Conservation (phyloP, 2,797 vertebrate species). For the Discoglossus pictus region DNA sequence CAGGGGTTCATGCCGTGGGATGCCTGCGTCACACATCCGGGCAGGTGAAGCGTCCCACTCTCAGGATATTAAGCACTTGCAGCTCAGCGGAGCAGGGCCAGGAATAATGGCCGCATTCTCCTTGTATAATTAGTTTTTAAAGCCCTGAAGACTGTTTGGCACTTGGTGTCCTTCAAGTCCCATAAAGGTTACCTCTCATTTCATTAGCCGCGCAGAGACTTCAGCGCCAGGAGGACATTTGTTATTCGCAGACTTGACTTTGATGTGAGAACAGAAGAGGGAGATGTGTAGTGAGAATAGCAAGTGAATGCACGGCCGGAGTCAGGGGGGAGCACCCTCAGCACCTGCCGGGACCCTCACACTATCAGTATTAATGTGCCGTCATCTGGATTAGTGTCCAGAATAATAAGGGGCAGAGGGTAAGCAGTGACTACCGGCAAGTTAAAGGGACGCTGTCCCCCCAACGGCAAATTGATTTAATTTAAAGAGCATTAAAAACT, state of each 20-base stretch:
- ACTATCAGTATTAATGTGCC: slow-evolving; percentile 29
- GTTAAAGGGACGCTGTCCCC: too few species aligned
- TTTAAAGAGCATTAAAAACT: too few species aligned
- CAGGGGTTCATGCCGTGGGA: slow-evolving; percentile 8
- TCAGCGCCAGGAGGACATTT: slow-evolving; percentile 54
- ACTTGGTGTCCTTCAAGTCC: slow-evolving; percentile 58
- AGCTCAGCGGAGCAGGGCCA: slow-evolving; percentile 49
- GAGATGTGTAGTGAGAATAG: slow-evolving; percentile 38
- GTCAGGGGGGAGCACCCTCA: neutral
- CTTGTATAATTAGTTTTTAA: slow-evolving; percentile 65
- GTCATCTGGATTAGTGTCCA: neutral
- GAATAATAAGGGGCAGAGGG: too few species aligned
- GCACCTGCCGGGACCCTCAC: slow-evolving; percentile 7
- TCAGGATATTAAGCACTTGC: slow-evolving; percentile 51
- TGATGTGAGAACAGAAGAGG: slow-evolving; percentile 37
- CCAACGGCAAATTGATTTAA: too few species aligned
- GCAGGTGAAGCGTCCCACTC: slow-evolving; percentile 41
- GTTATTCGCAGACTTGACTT: slow-evolving; percentile 61
- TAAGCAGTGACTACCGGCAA: too few species aligned
- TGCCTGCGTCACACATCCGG: slow-evolving; percentile 28
- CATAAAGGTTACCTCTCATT: slow-evolving; percentile 62
- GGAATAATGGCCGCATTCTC: slow-evolving; percentile 54
- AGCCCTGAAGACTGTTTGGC: slow-evolving; percentile 60
- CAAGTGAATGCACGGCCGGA: slow-evolving; percentile 33
- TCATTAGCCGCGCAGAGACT: slow-evolving; percentile 58